Evolutionary conservation across 2,888 invertebrate species (phyloP), one percentile per base, ranked within the genome.

Genomic region (Trimorus sp.): DNA sequence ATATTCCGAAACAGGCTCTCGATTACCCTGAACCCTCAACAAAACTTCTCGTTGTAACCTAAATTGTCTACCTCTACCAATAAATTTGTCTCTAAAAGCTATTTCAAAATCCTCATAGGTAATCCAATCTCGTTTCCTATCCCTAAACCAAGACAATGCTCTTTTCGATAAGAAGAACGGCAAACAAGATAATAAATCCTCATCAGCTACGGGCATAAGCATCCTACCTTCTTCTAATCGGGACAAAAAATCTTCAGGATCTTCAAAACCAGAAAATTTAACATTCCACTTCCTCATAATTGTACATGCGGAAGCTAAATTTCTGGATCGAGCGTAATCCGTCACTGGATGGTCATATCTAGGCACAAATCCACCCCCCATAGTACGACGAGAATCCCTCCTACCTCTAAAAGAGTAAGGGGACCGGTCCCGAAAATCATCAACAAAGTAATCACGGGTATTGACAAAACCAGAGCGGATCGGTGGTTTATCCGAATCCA

Each of bases 201-300:
- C 1, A 4, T 62, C 62, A 48, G 4, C 36, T 16, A 65, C 37
- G 1, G 51, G 65, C 65, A 65, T 65, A 0, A 65, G 9, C 7
- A 8, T 8, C n/a, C 40, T 45, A 42, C 48, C 48, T 12, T 62
- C 62, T 4, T 26, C 14, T 36, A 65, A 16, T 6, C 65, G 37
- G 4, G 7, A 12, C 3, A 65, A 12, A 40, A 37, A 65, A n/a
- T 12, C n/a, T 53, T 65, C 65, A 0, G 40, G 40, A 53, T 36
- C 53, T 38, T 14, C 65, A 11, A 7, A 38, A 53, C 65, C 65
- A 2, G 40, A 40, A n/a, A n/a, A n/a, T n/a, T n/a, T n/a, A n/a
- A n/a, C n/a, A n/a, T n/a, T n/a, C n/a, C n/a, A n/a, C n/a, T 65
- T 65, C 8, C 53, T 7, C 65, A 65, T 53, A 53, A 65, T 62